Base-by-base conservation (phyloP, 2,113 vertebrate species). In the Nanorana parkeri region DNA sequence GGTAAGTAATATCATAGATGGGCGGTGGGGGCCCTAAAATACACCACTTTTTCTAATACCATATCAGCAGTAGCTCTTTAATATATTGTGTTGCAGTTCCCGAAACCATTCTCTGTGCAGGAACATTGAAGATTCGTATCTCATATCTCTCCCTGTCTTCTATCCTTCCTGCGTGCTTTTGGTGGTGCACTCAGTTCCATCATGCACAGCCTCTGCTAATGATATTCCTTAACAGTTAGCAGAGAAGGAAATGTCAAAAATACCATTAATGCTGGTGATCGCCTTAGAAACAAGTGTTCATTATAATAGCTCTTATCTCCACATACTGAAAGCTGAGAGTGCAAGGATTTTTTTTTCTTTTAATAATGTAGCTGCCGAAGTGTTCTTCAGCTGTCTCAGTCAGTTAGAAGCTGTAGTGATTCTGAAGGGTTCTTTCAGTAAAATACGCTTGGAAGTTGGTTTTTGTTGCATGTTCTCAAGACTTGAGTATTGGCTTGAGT, bases 161-260 rank as follows among this genome's bases (percentile, higher is more conserved):
- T 67, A 67, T 67, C 76, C 67, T 64, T 67, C 47, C 76, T 15
- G 23, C 32, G 47, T 67, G 76, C 76, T 67, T 78, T 67, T 54
- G n/a, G 20, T 54, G 51, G 17, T n/a, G 36, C 36, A 54, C 20
- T 77, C 75, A 60, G 55, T 67, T 66, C 47, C 66, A 56, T 66
- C 63, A 78, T 55, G 17, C 63, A 65, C 47, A 17, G 26, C 55
- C 47, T 78, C 17, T 67, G 52, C 54, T 67, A 78, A 32, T 67
- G 47, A 78, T 67, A 78, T 67, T 78, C 24, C 51, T 17, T 67
- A 55, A 63, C 76, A 78, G 76, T 55, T 67, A 55, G 23, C 47
- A 36, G 52, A 68, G 68, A 28, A 68, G 52, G 77, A 68, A 79
- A 79, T 79, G 54, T 68, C 54, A 79, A 54, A 79, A 80, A 72